These are phyloP conservation scores for Myotis findleyi DNA, from an alignment of 2,797 vertebrate species.

Conservation along the genomic window DNA sequence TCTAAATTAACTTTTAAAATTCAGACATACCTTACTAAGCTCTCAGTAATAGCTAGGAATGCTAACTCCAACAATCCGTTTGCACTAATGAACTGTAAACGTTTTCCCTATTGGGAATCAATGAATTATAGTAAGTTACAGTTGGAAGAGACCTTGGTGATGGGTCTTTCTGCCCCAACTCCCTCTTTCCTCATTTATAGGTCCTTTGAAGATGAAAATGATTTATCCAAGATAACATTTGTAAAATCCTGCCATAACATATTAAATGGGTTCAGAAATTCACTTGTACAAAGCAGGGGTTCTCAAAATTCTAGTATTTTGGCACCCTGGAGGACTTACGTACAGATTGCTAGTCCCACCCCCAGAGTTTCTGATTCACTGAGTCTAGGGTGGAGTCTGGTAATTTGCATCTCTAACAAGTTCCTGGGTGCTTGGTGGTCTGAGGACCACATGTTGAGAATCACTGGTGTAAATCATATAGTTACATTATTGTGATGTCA, in stretches of 20 bases:
- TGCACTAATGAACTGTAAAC: conserved; percentile 20
- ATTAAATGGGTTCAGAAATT: not conserved
- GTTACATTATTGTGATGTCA: not conserved
- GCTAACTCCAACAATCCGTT: not conserved
- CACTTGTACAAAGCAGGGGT: not conserved
- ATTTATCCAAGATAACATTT: not conserved
- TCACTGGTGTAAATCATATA: not conserved
- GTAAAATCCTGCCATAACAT: not conserved
- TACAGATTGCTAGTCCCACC: not conserved
- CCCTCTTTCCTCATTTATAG: not conserved
- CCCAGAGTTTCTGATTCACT: not conserved
- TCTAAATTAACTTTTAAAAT: conserved; percentile 38
- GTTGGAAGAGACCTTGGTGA: not conserved
- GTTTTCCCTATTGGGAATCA: not conserved
- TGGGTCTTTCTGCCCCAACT: not conserved
- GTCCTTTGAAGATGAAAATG: not conserved
- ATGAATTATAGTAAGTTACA: not conserved
- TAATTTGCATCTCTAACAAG: not conserved
- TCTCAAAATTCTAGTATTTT: not conserved
- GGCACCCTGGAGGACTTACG: not conserved
- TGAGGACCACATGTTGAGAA: not conserved
- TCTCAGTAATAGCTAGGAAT: not conserved
- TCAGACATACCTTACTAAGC: not conserved
- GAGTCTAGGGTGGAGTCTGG: not conserved
- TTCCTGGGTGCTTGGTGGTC: not conserved